These are phyloP conservation scores for Boloria euphrosyne DNA, from an alignment of 2,888 invertebrate genomes.

Conservation along the genomic window DNA sequence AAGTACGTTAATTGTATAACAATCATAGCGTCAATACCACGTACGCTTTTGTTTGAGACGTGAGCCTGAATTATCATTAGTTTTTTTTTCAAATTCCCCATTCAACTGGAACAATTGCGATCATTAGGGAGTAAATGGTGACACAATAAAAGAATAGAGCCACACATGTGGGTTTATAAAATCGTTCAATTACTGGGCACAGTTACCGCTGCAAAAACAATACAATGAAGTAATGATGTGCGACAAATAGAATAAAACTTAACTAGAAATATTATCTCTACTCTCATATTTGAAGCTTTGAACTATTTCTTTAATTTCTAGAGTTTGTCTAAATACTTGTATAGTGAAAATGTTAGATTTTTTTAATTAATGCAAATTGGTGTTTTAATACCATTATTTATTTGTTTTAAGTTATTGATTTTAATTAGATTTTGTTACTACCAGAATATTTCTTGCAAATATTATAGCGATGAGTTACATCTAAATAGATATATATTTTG, in stretches of 20 bases:
- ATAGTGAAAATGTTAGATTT: background rate
- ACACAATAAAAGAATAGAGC: slow-evolving; percentile 38
- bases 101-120: slow-evolving; percentile 38
- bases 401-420: too few species aligned
- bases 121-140: slow-evolving; percentile 39
- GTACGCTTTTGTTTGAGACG: slow-evolving; percentile 32
- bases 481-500: too few species aligned
- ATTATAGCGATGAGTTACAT: too few species aligned
- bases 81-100: slow-evolving; percentile 33
- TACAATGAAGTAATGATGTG: slow-evolving; percentile 12
- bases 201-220: slow-evolving; percentile 27
- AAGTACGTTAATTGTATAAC: slow-evolving; percentile 2
- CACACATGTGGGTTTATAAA: slow-evolving; percentile 36
- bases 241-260: slow-evolving; percentile 12
- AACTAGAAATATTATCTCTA: slow-evolving; percentile 6
- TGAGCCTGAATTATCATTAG: slow-evolving; percentile 35
- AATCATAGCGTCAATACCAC: slow-evolving; percentile 17
- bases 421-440: too few species aligned
- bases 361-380: too few species aligned
- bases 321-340: slow-evolving; percentile 4
- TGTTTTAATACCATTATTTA: too few species aligned
- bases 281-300: background rate
- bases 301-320: too few species aligned
- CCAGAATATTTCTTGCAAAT: too few species aligned
- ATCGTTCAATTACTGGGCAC: slow-evolving; percentile 37